phyloP scores from a whole-genome alignment of 2,888 invertebrate species.

The Empis stercorea region DNA sequence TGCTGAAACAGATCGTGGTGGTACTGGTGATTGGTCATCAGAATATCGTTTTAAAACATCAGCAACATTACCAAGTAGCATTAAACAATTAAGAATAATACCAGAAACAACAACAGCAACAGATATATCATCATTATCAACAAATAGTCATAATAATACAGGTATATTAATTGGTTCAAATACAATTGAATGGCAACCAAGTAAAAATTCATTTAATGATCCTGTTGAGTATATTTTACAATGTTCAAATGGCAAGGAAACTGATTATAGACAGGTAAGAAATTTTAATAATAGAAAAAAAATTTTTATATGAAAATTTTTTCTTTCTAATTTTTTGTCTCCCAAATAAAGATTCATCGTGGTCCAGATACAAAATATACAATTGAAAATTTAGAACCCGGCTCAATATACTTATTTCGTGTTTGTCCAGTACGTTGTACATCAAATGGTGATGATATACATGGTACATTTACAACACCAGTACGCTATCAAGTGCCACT shows the following conservation, averaged over 20 bases:
- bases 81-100: slow-evolving; percentile 55
- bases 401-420: slow-evolving; percentile 62
- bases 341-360: slow-evolving; percentile 50
- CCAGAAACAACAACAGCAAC: slow-evolving; percentile 24
- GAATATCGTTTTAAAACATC: slow-evolving; percentile 57
- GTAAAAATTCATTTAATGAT: slow-evolving; percentile 47
- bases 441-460: slow-evolving; percentile 39
- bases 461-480: slow-evolving; percentile 56
- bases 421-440: slow-evolving; percentile 62
- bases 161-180: slow-evolving; percentile 41
- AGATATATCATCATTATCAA: slow-evolving; percentile 9
- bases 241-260: slow-evolving; percentile 44
- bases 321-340: no score
- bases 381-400: slow-evolving; percentile 56
- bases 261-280: slow-evolving; percentile 50
- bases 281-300: no score
- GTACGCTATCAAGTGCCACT: slow-evolving; percentile 38
- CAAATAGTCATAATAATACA: slow-evolving; percentile 21
- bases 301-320: no score
- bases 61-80: slow-evolving; percentile 66
- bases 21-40: slow-evolving; percentile 65
- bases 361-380: slow-evolving; percentile 49
- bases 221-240: slow-evolving; percentile 65
- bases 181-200: slow-evolving; percentile 51
- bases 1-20: slow-evolving; percentile 69